These are phyloP conservation scores for Jordanella pulchra DNA, from an alignment of 2,797 vertebrate species.

Conservation along the genomic window DNA sequence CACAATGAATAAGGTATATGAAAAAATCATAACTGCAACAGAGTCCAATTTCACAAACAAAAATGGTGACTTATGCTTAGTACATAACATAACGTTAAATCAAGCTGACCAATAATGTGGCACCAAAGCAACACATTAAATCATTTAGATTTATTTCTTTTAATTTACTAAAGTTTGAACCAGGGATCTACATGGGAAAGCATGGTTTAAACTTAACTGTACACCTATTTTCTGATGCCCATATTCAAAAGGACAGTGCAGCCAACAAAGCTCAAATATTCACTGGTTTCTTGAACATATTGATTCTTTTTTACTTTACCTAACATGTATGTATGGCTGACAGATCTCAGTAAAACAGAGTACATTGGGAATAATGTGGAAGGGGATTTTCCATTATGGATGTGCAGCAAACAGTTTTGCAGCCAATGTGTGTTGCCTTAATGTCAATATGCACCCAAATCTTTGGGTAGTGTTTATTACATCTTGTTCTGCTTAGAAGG, in stretches of 20 bases:
- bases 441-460: not conserved
- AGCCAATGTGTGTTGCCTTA: not conserved
- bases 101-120: not conserved
- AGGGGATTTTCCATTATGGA: too few species aligned
- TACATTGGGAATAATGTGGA: not conserved
- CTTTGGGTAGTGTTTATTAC: not conserved
- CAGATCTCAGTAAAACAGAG: not conserved
- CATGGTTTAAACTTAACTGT: not conserved
- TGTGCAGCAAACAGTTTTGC: not conserved
- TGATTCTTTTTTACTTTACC: too few species aligned
- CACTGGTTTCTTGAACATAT: not conserved
- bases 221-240: not conserved
- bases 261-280: not conserved
- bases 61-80: too few species aligned
- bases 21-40: not conserved
- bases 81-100: not conserved
- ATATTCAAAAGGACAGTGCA: not conserved
- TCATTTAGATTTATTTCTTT: not conserved
- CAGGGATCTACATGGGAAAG: not conserved
- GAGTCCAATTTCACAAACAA: not conserved
- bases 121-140: not conserved
- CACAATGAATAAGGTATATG: slow-evolving; percentile 3
- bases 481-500: not conserved
- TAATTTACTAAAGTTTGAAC: not conserved
- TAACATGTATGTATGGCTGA: not conserved